A percentile compares a stretch with the other conserved stretches of the same genome.
phyloP scores from a whole-genome alignment of 2,888 invertebrate species.

The Therioaphis trifolii region DNA sequence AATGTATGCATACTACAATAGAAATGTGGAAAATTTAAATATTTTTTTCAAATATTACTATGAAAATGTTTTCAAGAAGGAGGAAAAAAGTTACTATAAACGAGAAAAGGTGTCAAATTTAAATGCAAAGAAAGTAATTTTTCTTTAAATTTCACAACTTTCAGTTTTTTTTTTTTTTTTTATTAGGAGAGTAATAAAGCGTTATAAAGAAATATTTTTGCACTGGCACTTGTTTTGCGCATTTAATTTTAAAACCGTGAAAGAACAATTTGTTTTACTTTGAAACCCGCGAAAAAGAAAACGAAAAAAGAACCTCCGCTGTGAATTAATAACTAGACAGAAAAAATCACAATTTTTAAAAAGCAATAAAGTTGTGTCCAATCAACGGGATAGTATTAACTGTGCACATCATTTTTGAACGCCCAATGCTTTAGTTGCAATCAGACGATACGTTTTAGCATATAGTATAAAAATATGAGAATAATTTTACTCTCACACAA shows the following conservation, averaged over 20 bases:
- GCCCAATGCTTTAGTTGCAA: too few relatives aligned
- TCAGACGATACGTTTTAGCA: too few relatives aligned
- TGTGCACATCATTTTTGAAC: too few relatives aligned
- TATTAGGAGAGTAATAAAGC: conserved; percentile 10
- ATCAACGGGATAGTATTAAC: too few relatives aligned
- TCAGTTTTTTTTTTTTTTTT: background rate
- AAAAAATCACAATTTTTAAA: conserved; percentile 19
- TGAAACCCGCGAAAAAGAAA: background rate
- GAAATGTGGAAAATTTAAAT: too few relatives aligned
- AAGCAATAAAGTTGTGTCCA: too few relatives aligned
- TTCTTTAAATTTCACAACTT: background rate
- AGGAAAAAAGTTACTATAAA: conserved; percentile 1
- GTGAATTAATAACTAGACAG: conserved; percentile 16
- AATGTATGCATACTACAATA: too few relatives aligned
- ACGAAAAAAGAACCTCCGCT: conserved; percentile 21
- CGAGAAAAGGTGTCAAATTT: conserved; percentile 21
- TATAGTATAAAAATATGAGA: too few relatives aligned
- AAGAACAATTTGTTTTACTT: conserved; percentile 26
- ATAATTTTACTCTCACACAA: too few relatives aligned
- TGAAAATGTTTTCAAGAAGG: too few relatives aligned
- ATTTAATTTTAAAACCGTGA: background rate
- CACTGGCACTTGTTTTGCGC: background rate
- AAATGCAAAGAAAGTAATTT: conserved; percentile 25
- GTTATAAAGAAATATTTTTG: conserved; percentile 13
- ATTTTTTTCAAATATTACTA: too few relatives aligned